Conservation (phyloP, 2,113 vertebrate species). For the Bambusicola thoracicus region DNA sequence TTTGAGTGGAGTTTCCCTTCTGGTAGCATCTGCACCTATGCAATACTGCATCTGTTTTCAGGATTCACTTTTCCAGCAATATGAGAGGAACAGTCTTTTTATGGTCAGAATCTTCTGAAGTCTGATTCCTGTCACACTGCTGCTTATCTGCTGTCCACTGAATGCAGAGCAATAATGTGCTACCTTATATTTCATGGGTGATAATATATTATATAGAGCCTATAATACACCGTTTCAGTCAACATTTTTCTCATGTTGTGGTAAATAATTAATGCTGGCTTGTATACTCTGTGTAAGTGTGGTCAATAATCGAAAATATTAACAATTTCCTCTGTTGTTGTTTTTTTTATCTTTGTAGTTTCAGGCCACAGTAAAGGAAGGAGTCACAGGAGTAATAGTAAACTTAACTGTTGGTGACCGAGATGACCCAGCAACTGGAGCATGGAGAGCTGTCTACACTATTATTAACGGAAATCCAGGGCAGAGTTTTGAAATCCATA, state of each 20-base stretch:
- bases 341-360: slow-evolving; percentile 79
- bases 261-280: slow-evolving; percentile 45
- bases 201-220: slow-evolving; percentile 40
- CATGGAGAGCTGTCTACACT: slow-evolving; percentile 92
- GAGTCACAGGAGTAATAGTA: slow-evolving; percentile 89
- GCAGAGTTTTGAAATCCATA: slow-evolving; percentile 93
- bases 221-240: not conserved
- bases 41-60: not conserved
- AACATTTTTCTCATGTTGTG: not conserved
- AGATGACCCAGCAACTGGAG: slow-evolving; percentile 90
- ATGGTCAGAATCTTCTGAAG: slow-evolving; percentile 10
- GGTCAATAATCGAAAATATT: not conserved
- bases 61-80: slow-evolving; percentile 6
- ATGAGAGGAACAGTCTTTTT: not conserved
- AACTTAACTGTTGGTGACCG: slow-evolving; percentile 93
- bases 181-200: slow-evolving; percentile 3
- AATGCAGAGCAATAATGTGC: slow-evolving; percentile 16
- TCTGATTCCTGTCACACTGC: slow-evolving; percentile 31
- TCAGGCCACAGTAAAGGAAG: slow-evolving; percentile 90
- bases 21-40: not conserved
- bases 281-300: not conserved
- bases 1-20: not conserved
- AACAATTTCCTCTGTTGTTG: not conserved
- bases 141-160: slow-evolving; percentile 43
- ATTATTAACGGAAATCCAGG: slow-evolving; percentile 94